These are phyloP conservation scores for Syrrhaptes paradoxus DNA, from an alignment of 2,113 vertebrate species.

Conservation along the genomic window DNA sequence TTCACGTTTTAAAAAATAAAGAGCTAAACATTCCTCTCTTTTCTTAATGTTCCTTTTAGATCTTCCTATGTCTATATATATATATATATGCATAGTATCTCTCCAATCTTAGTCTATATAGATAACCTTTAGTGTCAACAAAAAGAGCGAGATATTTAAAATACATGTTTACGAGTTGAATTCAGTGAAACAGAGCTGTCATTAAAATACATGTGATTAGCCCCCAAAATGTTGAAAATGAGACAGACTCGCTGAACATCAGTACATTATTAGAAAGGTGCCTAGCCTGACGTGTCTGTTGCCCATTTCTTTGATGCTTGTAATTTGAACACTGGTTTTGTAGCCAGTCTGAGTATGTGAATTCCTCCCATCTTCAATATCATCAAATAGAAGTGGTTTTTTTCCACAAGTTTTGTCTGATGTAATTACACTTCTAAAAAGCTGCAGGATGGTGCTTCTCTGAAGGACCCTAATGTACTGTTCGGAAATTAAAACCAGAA, in stretches of 20 bases:
- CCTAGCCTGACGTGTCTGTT: not conserved
- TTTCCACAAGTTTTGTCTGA: not conserved
- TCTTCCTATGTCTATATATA: rapidly evolving
- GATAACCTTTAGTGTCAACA: not conserved
- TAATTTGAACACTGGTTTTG: not conserved
- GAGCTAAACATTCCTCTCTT: not conserved
- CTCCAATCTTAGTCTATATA: not conserved
- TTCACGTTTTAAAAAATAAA: not conserved
- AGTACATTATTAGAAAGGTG: not conserved
- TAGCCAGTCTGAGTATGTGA: not conserved
- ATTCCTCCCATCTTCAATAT: not conserved
- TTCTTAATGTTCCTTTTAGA: not conserved
- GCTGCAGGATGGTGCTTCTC: not conserved
- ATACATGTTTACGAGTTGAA: not conserved
- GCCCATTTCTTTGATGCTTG: not conserved
- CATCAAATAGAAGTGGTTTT: not conserved
- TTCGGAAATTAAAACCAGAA: not conserved
- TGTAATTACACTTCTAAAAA: not conserved
- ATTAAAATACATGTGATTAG: not conserved
- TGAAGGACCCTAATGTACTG: not conserved
- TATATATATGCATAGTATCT: not conserved
- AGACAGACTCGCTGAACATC: not conserved
- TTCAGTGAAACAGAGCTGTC: not conserved
- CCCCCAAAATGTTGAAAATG: not conserved
- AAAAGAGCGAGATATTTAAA: not conserved